Conservation (phyloP, 1,140 invertebrate genomes). For the Sinella curviseta region DNA sequence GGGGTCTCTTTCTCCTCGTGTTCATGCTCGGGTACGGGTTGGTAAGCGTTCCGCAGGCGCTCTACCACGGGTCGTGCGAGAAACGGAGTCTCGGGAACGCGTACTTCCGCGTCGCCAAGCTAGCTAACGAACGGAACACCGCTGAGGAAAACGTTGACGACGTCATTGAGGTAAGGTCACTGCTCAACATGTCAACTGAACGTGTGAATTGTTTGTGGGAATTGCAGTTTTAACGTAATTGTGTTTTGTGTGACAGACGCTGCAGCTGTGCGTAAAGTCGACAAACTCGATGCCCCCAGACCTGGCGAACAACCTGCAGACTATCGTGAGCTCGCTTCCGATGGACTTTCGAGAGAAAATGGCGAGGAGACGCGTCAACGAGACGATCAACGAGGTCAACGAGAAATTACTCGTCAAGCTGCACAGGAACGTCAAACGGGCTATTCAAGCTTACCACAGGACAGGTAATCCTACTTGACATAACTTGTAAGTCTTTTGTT, state of each 20-base stretch:
- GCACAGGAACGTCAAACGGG: constrained; percentile 64
- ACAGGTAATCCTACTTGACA: neutral
- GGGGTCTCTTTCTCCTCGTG: constrained; percentile 95
- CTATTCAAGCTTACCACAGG: constrained; percentile 58
- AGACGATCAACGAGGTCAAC: constrained; percentile 67
- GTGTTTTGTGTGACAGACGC: neutral
- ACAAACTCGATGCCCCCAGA: neutral
- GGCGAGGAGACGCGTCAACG: constrained; percentile 60
- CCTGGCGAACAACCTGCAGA: constrained; percentile 67
- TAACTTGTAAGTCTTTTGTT: neutral
- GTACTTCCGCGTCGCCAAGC: constrained; percentile 96
- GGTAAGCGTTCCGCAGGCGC: constrained; percentile 78
- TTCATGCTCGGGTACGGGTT: constrained; percentile 93
- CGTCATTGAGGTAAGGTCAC: no score
- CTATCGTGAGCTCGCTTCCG: constrained; percentile 84
- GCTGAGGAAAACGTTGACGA: constrained; percentile 95
- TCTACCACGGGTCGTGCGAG: constrained; percentile 78
- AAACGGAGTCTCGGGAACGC: constrained; percentile 80
- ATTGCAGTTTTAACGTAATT: constrained; percentile 68
- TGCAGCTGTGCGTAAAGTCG: constrained; percentile 8
- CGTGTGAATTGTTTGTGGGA: constrained; percentile 47
- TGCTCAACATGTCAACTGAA: constrained; percentile 40
- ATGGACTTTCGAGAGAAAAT: constrained; percentile 72
- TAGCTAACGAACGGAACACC: constrained; percentile 94
- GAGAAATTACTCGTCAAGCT: constrained; percentile 79